These are phyloP conservation scores for Streblospio benedicti DNA, from an alignment of 1,140 invertebrate species.

Conservation along the genomic window DNA sequence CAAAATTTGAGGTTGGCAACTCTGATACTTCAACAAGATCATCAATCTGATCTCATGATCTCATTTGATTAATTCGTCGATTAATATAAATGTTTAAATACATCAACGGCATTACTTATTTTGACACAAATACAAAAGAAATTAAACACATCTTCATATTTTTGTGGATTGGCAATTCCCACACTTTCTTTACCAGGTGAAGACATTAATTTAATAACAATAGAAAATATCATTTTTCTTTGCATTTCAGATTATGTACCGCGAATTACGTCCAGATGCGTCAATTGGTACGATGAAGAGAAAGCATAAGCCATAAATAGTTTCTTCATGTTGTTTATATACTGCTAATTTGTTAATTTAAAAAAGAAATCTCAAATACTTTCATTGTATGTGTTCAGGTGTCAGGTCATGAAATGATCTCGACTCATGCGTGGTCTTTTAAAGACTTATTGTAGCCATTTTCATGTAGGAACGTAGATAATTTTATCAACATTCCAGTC, in stretches of 20 bases:
- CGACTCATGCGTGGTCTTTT: not conserved
- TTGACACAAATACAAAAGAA: not conserved
- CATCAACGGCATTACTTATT: not conserved
- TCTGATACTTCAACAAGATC: not conserved
- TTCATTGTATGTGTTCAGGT: not conserved
- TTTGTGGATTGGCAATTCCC: not conserved
- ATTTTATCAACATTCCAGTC: not conserved
- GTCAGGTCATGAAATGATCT: not conserved
- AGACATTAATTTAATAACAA: not conserved
- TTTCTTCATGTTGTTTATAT: not conserved
- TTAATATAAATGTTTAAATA: not conserved
- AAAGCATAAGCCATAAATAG: constrained; percentile 7
- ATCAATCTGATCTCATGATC: not conserved
- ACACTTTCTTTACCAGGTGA: not conserved
- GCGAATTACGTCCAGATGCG: constrained; percentile 15
- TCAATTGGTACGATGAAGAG: constrained; percentile 3
- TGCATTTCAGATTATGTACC: constrained; percentile 12
- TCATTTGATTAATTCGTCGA: not conserved
- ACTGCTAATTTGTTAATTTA: not conserved
- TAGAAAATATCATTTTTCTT: not conserved
- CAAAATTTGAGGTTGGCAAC: not conserved
- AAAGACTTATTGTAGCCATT: not conserved
- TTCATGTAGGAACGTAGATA: not conserved
- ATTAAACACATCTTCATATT: not conserved
- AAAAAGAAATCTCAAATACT: not conserved